Evolutionary conservation across 2,888 invertebrate genomes (phyloP).

Genomic region (Drosophila ochracea): DNA sequence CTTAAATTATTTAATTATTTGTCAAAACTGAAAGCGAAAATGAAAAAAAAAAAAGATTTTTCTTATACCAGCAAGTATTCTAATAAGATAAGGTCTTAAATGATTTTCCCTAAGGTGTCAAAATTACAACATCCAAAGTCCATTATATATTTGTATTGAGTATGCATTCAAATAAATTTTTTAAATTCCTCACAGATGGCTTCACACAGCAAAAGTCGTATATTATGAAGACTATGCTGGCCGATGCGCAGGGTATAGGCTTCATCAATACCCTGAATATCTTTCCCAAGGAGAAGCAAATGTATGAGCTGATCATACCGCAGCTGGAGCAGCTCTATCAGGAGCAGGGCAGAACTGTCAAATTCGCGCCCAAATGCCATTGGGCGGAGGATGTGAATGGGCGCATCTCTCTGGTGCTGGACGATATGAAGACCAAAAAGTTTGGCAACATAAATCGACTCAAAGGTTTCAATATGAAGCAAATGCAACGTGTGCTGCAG

Average conservation of each 20-base stretch:
- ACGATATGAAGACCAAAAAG: slow-evolving; percentile 79
- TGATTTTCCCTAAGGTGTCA: neutral
- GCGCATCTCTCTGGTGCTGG: slow-evolving; percentile 78
- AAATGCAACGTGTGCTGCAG: slow-evolving; percentile 80
- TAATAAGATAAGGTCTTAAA: neutral
- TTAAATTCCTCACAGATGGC: slow-evolving; percentile 65
- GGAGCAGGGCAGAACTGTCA: slow-evolving; percentile 63
- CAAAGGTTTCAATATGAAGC: slow-evolving; percentile 81
- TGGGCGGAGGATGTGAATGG: slow-evolving; percentile 75
- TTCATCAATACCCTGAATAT: slow-evolving; percentile 79
- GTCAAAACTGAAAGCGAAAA: neutral
- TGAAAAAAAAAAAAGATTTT: neutral
- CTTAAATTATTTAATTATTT: neutral
- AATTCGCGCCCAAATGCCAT: slow-evolving; percentile 81
- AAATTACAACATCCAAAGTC: neutral
- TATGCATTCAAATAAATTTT: neutral
- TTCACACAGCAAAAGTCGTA: slow-evolving; percentile 79
- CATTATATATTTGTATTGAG: neutral
- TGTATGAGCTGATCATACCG: slow-evolving; percentile 81
- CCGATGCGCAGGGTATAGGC: slow-evolving; percentile 73
- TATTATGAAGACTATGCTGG: slow-evolving; percentile 81
- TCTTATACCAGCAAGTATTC: neutral
- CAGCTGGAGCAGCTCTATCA: slow-evolving; percentile 81
- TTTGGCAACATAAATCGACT: slow-evolving; percentile 81
- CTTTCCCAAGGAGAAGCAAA: slow-evolving; percentile 83